Evolutionary conservation across 2,797 vertebrate species (phyloP).

Genomic region (Neosilurus hyrtlii): DNA sequence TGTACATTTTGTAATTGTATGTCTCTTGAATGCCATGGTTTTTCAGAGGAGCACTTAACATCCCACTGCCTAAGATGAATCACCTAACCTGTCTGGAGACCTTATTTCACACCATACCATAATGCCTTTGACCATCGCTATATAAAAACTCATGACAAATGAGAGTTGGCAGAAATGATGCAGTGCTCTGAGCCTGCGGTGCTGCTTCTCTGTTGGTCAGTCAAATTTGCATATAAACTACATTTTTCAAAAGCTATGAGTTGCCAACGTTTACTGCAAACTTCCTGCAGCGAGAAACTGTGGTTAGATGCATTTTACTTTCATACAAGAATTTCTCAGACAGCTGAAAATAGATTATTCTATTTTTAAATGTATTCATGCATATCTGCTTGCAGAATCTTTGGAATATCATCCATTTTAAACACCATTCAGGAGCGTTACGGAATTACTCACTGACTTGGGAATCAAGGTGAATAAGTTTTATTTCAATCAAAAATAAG

Average conservation of each 20-base stretch:
- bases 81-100: slow-evolving; percentile 25
- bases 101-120: neutral
- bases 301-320: neutral
- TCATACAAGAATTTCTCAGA: neutral
- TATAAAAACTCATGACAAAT: slow-evolving; percentile 20
- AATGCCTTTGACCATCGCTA: slow-evolving; percentile 20
- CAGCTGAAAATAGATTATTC: neutral
- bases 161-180: slow-evolving; percentile 12
- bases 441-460: neutral
- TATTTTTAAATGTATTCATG: neutral
- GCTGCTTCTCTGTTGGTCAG: slow-evolving; percentile 29
- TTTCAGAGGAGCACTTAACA: slow-evolving; percentile 19
- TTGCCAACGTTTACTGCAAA: slow-evolving; percentile 7
- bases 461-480: neutral
- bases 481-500: neutral
- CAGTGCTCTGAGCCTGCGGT: neutral
- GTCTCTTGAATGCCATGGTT: slow-evolving; percentile 11
- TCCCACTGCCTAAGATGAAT: slow-evolving; percentile 33
- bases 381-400: neutral
- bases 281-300: neutral
- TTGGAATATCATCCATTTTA: neutral
- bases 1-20: neutral
- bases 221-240: slow-evolving; percentile 28
- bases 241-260: slow-evolving; percentile 3
- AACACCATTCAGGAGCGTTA: neutral